Percentiles rank a stretch among this genome's conserved stretches.
Conservation (phyloP, 2,888 invertebrate genomes). For the Amphipoea lucens region DNA sequence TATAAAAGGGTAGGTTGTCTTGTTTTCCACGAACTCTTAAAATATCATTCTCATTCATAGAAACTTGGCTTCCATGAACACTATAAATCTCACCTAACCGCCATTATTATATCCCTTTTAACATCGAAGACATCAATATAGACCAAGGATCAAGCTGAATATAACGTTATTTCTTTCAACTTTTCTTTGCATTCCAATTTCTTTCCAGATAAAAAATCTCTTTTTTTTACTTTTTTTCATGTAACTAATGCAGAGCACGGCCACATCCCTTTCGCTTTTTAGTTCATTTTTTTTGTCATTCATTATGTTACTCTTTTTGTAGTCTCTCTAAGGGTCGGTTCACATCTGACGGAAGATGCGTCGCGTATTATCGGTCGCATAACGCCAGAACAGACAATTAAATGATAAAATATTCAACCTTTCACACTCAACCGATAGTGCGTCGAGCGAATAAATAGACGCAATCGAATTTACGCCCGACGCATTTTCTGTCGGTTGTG, state of each 20-base stretch:
- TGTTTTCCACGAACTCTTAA: background rate
- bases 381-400: no score
- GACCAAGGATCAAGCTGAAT: background rate
- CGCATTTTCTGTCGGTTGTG: no score
- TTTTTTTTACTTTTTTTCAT: background rate
- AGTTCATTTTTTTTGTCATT: background rate
- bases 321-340: background rate
- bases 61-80: constrained; percentile 8
- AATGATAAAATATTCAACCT: no score
- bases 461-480: no score
- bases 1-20: background rate
- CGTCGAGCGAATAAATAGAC: no score
- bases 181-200: background rate
- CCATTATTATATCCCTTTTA: constrained; percentile 14
- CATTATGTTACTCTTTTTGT: background rate
- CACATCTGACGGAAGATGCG: no score
- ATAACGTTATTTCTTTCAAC: background rate
- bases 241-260: background rate
- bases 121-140: background rate
- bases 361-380: no score
- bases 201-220: background rate
- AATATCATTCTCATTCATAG: constrained; percentile 27
- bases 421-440: no score
- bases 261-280: background rate
- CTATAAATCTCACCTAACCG: constrained; percentile 22